A percentile compares a stretch with the other conserved stretches of the same genome.
Conservation (phyloP, 2,888 invertebrate species). For the Malthinus seriepunctatus region DNA sequence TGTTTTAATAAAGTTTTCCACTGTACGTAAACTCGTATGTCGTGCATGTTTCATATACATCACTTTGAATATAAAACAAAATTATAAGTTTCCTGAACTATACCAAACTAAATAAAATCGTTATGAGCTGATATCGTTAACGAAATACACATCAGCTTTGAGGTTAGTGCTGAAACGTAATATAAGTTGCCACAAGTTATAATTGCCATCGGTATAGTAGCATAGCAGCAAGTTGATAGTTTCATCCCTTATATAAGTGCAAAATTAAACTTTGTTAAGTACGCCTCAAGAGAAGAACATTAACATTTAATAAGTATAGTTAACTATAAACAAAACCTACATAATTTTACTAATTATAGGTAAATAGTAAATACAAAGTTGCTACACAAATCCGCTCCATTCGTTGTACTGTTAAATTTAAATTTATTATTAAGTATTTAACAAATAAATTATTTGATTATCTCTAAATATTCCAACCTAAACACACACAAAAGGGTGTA, state of each 20-base stretch:
- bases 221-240: constrained; percentile 28
- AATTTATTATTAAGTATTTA: no score
- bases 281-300: neutral
- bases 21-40: no score
- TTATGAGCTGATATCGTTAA: constrained; percentile 1
- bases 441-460: no score
- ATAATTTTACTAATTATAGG: no score
- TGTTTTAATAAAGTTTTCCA: constrained; percentile 1
- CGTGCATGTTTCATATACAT: neutral
- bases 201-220: constrained; percentile 33
- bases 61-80: neutral
- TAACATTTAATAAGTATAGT: neutral
- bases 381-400: no score
- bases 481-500: no score
- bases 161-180: constrained; percentile 18
- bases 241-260: constrained; percentile 19
- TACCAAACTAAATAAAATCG: neutral
- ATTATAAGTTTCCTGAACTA: constrained; percentile 1
- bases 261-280: neutral
- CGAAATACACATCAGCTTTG: neutral
- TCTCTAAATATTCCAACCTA: no score
- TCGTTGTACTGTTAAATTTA: no score
- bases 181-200: constrained; percentile 34
- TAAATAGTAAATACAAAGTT: no score
- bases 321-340: neutral